phyloP scores from a whole-genome alignment of 2,113 vertebrate genomes.

The Kryptolebias marmoratus region DNA sequence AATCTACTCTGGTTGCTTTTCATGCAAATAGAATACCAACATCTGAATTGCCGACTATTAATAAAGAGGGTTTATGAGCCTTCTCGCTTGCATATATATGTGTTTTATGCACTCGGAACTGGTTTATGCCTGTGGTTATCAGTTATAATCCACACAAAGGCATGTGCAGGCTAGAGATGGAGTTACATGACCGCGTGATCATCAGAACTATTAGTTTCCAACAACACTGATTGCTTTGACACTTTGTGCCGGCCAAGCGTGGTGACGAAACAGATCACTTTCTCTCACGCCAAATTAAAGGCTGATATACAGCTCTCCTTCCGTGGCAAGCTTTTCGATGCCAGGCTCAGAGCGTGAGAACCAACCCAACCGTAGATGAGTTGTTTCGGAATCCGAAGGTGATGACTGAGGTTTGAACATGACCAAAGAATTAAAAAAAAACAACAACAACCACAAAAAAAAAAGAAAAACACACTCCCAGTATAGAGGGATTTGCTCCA shows the following conservation, averaged over 20 bases:
- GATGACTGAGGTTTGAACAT: conserved; percentile 16
- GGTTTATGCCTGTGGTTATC: conserved; percentile 63
- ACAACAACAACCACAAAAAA: too few relatives aligned
- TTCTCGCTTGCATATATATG: conserved; percentile 46
- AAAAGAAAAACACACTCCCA: too few relatives aligned
- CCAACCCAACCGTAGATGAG: conserved; percentile 40
- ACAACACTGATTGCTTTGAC: conserved; percentile 51
- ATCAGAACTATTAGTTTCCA: conserved; percentile 68
- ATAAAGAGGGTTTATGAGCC: conserved; percentile 72
- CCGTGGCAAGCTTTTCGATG: conserved; percentile 12
- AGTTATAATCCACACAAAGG: conserved; percentile 58
- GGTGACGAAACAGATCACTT: conserved; percentile 52
- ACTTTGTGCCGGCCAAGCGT: conserved; percentile 40
- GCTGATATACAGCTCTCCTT: conserved; percentile 57
- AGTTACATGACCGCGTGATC: conserved; percentile 53
- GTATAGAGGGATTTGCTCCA: conserved; percentile 5
- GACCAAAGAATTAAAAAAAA: conserved; percentile 16
- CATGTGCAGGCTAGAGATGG: conserved; percentile 64
- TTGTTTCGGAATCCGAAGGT: conserved; percentile 27
- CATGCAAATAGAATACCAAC: conserved; percentile 47
- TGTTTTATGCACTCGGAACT: conserved; percentile 58
- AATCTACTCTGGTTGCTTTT: conserved; percentile 35
- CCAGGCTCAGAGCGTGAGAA: conserved; percentile 42
- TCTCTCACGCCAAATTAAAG: conserved; percentile 60
- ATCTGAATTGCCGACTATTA: conserved; percentile 59